Base-by-base conservation (phyloP, 2,888 invertebrate genomes). In the Scelioninae gen. 2 region DNA sequence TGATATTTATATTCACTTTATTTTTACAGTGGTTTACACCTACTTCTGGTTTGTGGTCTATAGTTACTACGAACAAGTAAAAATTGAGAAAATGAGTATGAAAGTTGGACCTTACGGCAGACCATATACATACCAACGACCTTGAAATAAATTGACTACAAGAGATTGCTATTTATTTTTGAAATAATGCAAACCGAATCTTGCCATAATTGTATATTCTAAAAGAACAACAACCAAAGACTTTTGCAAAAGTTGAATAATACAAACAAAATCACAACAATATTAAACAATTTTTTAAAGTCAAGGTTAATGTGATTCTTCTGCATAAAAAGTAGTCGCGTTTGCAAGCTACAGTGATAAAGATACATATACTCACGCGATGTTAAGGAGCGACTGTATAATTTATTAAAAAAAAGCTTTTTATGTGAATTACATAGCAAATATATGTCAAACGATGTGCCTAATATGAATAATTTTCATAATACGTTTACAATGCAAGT, bases 31-130 rank as follows among this genome's bases (percentile, higher is more conserved):
- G 77, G 87, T 94, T 28, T 92, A 92, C 86, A 88, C 92, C 60
- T 95, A 94, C 87, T 89, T 94, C 84, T 95, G 95, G 94, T 89
- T 91, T 79, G 94, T 95, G 55, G 93, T 94, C 53, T 94, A 92
- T 89, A 94, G 94, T 82, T 93, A 93, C 85, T 95, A 93, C 85
- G 89, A 92, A 77, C 89, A 92, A 76, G 89, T 93, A 37, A 88
- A 89, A 76, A 76, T 79, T n/a, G 83, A 85, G 52, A 84, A 85
- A 70, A 76, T 79, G 65, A 84, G 75, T 65, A 76, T 78, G 39
- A 82, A 81, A 75, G 81, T 86, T 11, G 85, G 82, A 2, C 85
- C 85, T 0, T 86, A 85, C 28, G 85, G 85, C 67, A 81, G 82
- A 53, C 85, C 85, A 2, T 86, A 85, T 73, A 83, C 83, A 50